phyloP scores from a whole-genome alignment of 1,140 invertebrate genomes.

The Olivierus martensii region DNA sequence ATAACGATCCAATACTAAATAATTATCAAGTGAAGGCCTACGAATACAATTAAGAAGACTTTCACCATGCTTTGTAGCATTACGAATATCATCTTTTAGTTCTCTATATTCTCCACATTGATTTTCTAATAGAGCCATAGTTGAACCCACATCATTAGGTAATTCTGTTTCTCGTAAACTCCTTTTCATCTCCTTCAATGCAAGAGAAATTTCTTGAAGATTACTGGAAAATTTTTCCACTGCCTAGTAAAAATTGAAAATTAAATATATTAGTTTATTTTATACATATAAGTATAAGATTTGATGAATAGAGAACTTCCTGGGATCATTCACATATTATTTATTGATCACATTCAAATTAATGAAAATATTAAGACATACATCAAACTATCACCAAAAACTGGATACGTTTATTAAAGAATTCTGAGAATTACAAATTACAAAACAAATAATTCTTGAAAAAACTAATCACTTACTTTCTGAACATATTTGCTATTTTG shows the following conservation, averaged over 20 bases:
- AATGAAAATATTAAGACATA: too few species aligned
- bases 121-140: constrained; percentile 47
- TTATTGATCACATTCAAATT: too few species aligned
- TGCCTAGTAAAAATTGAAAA: constrained; percentile 57
- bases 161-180: constrained; percentile 61
- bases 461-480: too few species aligned
- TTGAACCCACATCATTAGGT: constrained; percentile 64
- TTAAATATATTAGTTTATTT: too few species aligned
- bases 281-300: too few species aligned
- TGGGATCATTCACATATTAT: too few species aligned
- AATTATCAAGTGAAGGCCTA: constrained; percentile 27
- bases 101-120: constrained; percentile 50
- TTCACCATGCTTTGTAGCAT: constrained; percentile 69
- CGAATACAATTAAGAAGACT: constrained; percentile 55
- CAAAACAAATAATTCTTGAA: too few species aligned
- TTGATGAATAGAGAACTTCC: too few species aligned
- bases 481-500: too few species aligned
- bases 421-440: too few species aligned
- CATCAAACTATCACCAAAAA: too few species aligned
- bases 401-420: too few species aligned
- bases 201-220: constrained; percentile 70
- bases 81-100: constrained; percentile 61
- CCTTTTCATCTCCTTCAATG: constrained; percentile 68
- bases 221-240: constrained; percentile 86
- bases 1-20: constrained; percentile 26